Base-by-base conservation (phyloP, 2,888 invertebrate species). In the Dimorphilus gyrociliatus region DNA sequence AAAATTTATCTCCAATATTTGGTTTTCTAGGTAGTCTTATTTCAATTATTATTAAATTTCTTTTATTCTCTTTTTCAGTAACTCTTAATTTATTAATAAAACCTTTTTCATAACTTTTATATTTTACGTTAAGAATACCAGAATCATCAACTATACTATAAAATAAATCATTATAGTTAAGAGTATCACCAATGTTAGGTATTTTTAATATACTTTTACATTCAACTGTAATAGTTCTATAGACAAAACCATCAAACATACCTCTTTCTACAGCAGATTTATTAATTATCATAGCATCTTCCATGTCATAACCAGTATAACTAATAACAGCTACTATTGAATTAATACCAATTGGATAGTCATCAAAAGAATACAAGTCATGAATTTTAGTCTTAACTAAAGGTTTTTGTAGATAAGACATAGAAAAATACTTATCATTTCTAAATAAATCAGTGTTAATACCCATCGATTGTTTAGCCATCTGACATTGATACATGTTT, bases 251-350 rank as follows among this genome's bases (percentile, higher is more conserved):
- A 51, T 86, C 81, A 0, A 77, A 82, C 51, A 97, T 80, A 1
- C 94, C 97, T 29, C 94, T 70, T 55, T 97, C 88, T 56, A 78
- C 75, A 0, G 90, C 76, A 0, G 79, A 71, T 59, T 88, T 90
- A 63, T 94, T 97, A 36, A 97, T 82, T 30, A 92, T 81, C 86
- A 97, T 92, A 0, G 94, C 94, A 62, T 97, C 94, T 69, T 97
- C 94, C 94, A 97, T 97, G 52, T 97, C 94, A 61, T 92, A 97
- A 8, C 94, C 92, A n/a, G 94, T 92, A 48, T 94, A 92, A 2
- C 92, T 90, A 42, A 94, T 81, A 23, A 97, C 92, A 27, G 94
- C 97, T 2, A 97, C 84, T 35, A 94, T 76, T 0, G 94, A 92
- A 60, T 97, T 97, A 0, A 82, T 88, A 10, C 97, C 94, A 69